These are phyloP conservation scores for Tonatia bakeri DNA, from an alignment of 2,113 vertebrate genomes.

Conservation along the genomic window DNA sequence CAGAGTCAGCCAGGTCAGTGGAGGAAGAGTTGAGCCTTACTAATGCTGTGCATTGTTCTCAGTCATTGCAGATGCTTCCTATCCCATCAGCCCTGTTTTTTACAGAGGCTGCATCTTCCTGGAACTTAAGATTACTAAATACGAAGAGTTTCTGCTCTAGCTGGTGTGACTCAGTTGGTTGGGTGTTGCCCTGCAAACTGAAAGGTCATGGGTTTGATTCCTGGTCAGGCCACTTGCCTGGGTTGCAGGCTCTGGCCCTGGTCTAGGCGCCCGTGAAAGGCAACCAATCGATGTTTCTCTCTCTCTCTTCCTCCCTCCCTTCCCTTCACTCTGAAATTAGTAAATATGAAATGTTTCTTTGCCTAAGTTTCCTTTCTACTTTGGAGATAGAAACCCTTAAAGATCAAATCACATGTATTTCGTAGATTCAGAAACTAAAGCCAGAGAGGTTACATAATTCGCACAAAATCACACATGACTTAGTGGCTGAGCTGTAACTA, in stretches of 20 bases:
- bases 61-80: neutral
- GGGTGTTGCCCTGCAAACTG: no score
- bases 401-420: neutral
- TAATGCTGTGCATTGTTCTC: neutral
- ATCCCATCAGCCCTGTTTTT: neutral
- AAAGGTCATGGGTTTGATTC: no score
- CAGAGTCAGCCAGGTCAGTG: neutral
- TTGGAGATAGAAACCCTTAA: neutral
- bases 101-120: neutral
- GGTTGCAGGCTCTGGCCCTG: no score
- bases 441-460: conserved; percentile 30
- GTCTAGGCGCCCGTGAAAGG: no score
- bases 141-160: no score
- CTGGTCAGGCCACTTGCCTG: no score
- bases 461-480: neutral
- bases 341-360: neutral
- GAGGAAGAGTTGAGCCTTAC: neutral
- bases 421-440: neutral
- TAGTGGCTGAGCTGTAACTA: conserved; percentile 3
- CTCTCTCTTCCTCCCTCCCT: no score
- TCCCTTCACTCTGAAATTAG: no score
- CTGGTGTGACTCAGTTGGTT: no score
- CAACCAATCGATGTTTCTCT: no score
- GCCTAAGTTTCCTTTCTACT: neutral
- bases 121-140: neutral